Conservation (phyloP, 2,888 invertebrate genomes). For the Didymodactylos carnosus region DNA sequence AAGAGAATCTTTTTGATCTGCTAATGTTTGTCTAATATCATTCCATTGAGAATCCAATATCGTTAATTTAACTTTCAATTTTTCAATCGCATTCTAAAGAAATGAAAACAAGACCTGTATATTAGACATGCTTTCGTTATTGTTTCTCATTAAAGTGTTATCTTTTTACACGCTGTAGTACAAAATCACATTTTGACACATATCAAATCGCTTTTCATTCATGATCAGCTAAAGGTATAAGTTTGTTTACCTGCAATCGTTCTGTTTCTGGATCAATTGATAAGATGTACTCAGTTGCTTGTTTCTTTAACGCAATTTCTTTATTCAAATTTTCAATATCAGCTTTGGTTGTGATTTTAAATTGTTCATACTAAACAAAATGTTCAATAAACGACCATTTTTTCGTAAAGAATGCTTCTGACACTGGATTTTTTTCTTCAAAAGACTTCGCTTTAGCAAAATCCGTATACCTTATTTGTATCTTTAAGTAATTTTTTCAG, state of each 20-base stretch:
- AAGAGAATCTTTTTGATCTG: not conserved
- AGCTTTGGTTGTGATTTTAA: not conserved
- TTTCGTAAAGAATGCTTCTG: too few species aligned
- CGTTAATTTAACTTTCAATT: not conserved
- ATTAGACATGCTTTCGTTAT: too few species aligned
- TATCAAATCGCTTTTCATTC: too few species aligned
- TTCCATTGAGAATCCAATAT: not conserved
- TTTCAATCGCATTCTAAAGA: not conserved
- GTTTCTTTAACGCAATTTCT: not conserved
- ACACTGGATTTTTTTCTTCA: too few species aligned
- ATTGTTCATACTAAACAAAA: not conserved
- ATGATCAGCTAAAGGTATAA: too few species aligned
- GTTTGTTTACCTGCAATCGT: not conserved
- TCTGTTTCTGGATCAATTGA: not conserved
- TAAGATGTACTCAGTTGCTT: not conserved
- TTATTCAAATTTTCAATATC: not conserved
- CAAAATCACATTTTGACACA: too few species aligned
- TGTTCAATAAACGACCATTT: not conserved
- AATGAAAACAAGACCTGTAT: too few species aligned
- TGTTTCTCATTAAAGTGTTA: too few species aligned
- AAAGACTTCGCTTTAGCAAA: too few species aligned
- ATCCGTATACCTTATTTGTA: not conserved
- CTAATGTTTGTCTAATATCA: not conserved
- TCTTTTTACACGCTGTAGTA: too few species aligned
- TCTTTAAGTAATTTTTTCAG: not conserved